These are phyloP conservation scores for Zoanthus sociatus DNA, from an alignment of 92 coral and sea anemone species.

Conservation along the genomic window DNA sequence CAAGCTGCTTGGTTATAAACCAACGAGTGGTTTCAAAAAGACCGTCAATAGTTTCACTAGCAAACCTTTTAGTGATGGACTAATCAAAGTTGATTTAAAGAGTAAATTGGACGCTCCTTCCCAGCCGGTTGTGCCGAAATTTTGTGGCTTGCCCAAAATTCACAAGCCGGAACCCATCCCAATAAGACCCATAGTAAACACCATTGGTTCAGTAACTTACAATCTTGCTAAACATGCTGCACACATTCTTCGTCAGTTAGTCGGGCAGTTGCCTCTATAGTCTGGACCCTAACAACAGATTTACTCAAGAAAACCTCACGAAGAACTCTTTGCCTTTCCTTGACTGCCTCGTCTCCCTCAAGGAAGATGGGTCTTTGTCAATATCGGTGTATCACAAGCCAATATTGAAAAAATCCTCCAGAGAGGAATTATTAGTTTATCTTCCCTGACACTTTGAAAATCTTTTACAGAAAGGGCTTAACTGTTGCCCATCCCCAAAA, in stretches of 20 bases:
- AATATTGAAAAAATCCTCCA: too few species aligned
- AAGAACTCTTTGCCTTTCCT: too few species aligned
- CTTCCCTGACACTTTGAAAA: too few species aligned
- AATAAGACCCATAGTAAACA: neutral
- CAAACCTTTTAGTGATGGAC: neutral
- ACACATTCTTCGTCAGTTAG: neutral
- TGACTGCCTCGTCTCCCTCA: too few species aligned
- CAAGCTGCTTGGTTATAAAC: neutral
- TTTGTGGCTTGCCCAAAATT: neutral
- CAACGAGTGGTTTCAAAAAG: neutral
- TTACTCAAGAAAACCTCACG: too few species aligned
- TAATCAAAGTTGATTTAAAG: neutral
- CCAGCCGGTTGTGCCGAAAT: neutral
- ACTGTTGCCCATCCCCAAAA: too few species aligned
- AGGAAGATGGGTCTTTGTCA: too few species aligned
- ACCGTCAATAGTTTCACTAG: neutral
- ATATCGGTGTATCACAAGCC: too few species aligned
- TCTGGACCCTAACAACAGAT: too few species aligned
- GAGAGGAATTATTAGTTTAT: too few species aligned
- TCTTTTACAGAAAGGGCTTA: too few species aligned
- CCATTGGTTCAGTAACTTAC: neutral
- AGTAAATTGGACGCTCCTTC: neutral
- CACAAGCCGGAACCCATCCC: neutral
- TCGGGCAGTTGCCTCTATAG: neutral
- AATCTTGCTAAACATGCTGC: conserved; percentile 1